These are phyloP conservation scores for Circaetus gallicus DNA, from an alignment of 2,113 vertebrate species.

Conservation along the genomic window DNA sequence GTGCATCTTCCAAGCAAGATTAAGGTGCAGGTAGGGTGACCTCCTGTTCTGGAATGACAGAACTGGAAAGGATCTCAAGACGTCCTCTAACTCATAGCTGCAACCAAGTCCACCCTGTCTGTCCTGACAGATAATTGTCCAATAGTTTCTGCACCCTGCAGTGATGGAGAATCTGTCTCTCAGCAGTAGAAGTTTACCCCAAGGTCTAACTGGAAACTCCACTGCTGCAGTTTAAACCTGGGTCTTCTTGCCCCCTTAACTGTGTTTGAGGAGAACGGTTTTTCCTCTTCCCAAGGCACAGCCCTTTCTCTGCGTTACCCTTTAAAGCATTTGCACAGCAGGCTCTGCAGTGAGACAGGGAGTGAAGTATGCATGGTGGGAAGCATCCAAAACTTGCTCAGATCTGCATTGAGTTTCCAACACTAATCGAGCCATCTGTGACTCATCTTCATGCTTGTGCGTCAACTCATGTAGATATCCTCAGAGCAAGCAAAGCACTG, in stretches of 20 bases:
- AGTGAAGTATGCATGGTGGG: background rate
- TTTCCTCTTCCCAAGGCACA: background rate
- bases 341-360: slow-evolving; percentile 10
- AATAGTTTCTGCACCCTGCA: background rate
- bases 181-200: background rate
- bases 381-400: slow-evolving; percentile 22
- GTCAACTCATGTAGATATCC: background rate
- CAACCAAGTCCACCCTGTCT: background rate
- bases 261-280: background rate
- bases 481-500: background rate
- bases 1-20: background rate
- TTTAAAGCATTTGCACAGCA: background rate
- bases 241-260: background rate
- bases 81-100: background rate
- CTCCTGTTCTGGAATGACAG: background rate
- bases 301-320: background rate
- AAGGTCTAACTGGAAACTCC: background rate
- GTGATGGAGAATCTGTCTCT: background rate
- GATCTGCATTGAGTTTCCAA: background rate
- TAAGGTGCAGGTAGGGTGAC: background rate
- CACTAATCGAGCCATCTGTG: background rate
- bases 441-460: slow-evolving; percentile 4
- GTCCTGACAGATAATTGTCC: background rate
- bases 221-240: background rate
- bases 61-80: background rate